Evolutionary conservation across 2,888 invertebrate species (phyloP), one percentile per base, ranked within the genome.

Genomic region (Acrobasis consociella): DNA sequence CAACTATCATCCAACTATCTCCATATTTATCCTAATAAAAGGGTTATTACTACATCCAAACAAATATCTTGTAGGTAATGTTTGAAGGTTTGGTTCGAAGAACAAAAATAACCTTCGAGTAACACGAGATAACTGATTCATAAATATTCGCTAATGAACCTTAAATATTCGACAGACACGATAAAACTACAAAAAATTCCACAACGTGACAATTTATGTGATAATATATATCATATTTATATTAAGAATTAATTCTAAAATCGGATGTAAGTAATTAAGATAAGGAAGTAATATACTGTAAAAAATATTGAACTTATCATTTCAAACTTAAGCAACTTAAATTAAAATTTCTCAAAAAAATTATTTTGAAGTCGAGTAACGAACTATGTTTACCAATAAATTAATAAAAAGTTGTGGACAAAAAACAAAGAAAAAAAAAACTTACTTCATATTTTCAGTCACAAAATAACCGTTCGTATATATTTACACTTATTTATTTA

Each of bases 151-250:
- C 39, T 56, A 56, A 56, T 56, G 11, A 56, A 17, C 17, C 56
- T 5, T 16, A 56, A 56, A 16, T 42, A 56, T 56, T 56, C 56
- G 17, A 31, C 11, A 38, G 11, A 56, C 15, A 42, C 39, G 56
- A 56, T 56, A 56, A 56, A 10, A 56, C 16, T 42, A 16, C 42
- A 17, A 56, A 56, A 56, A 11, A 39, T 56, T 56, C 56, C 56
- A 56, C 13, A 9, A 39, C 11, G 13, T 46, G 46, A 46, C 51
- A 11, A 1, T 50, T 9, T 16, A 17, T 22, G 5, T 22, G 5
- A 22, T 10, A 22, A 46, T 46, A 46, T 42, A 46, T 5, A n/a
- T 46, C 2, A n/a, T 46, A 46, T 13, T n/a, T 46, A 5, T 46
- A 11, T 22, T 3, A 22, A 22, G 3, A 8, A 31, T 5, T 31